Conservation (phyloP, 2,888 invertebrate genomes). For the Drosophila mimetica region DNA sequence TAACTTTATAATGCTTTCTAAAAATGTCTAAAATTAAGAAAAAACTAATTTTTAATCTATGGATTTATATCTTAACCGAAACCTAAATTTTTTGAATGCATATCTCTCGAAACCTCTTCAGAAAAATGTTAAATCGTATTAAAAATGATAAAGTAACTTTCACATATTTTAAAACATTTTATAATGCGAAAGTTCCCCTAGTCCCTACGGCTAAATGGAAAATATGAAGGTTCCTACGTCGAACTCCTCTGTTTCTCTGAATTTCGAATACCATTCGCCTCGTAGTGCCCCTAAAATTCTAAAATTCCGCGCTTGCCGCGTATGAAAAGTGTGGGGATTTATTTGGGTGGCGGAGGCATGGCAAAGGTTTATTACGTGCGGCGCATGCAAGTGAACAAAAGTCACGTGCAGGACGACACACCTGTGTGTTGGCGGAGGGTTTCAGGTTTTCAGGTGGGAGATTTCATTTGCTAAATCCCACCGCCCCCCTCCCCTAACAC, state of each 20-base stretch:
- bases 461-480: constrained; percentile 36
- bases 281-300: constrained; percentile 13
- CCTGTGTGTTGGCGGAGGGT: constrained; percentile 12
- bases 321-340: constrained; percentile 5
- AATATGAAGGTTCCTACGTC: too few species aligned
- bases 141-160: too few species aligned
- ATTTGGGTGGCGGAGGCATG: constrained; percentile 24
- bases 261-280: constrained; percentile 3
- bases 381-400: constrained; percentile 74
- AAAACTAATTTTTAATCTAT: too few species aligned
- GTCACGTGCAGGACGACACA: constrained; percentile 66
- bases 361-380: constrained; percentile 70
- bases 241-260: background rate
- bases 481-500: background rate
- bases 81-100: too few species aligned
- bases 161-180: too few species aligned
- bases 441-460: constrained; percentile 15
- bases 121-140: too few species aligned
- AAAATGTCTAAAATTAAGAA: too few species aligned
- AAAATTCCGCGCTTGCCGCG: background rate
- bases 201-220: too few species aligned
- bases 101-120: too few species aligned
- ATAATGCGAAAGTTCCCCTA: too few species aligned
- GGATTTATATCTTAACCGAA: too few species aligned
- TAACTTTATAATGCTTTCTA: too few species aligned